Conservation (phyloP, 2,797 vertebrate species). For the Muscicapa striata region DNA sequence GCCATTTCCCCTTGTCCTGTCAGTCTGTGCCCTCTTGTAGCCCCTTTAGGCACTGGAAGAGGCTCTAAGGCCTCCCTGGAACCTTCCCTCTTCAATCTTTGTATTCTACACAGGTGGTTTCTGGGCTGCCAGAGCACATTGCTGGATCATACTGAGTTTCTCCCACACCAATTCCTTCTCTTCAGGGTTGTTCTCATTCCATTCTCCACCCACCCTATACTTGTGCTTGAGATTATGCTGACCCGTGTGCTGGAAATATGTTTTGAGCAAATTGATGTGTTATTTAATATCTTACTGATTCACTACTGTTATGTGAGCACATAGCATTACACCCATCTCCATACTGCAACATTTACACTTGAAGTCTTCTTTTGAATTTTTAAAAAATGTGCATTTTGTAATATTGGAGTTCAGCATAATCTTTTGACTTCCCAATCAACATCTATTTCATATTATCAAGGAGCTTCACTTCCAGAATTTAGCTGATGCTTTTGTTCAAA, state of each 20-base stretch:
- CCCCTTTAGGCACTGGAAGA: not conserved
- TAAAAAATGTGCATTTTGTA: not conserved
- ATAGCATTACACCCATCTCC: not conserved
- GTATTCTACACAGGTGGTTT: not conserved
- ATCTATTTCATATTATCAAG: not conserved
- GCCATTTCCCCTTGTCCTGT: too few relatives aligned
- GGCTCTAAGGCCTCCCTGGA: not conserved
- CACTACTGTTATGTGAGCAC: not conserved
- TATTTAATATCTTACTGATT: not conserved
- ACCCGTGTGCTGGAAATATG: not conserved
- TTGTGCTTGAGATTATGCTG: not conserved
- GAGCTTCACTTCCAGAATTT: not conserved
- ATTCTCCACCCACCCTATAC: rapidly evolving
- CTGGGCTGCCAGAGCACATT: not conserved
- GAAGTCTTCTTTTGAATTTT: not conserved
- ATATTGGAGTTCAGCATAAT: not conserved
- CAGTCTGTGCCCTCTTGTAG: not conserved
- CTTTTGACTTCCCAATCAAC: not conserved
- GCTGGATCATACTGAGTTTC: not conserved
- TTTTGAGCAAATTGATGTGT: not conserved
- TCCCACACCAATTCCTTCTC: not conserved
- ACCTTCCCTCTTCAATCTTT: not conserved
- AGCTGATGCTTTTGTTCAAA: not conserved
- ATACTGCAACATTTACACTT: not conserved
- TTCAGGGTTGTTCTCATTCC: not conserved